These are phyloP conservation scores for Punctoribates punctum DNA, from an alignment of 2,888 invertebrate genomes.

Conservation along the genomic window DNA sequence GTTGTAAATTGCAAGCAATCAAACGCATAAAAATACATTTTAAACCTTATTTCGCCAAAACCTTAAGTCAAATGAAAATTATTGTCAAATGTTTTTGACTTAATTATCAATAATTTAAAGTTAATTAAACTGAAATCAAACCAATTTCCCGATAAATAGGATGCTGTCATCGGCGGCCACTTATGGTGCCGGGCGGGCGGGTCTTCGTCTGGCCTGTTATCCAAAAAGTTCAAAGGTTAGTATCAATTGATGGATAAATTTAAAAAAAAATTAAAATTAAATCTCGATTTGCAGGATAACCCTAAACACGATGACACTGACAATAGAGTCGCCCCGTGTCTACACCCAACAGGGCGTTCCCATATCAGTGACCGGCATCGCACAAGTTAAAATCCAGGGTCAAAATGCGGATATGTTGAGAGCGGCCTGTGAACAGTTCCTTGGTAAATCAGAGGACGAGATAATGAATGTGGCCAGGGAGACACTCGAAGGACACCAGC, in stretches of 20 bases:
- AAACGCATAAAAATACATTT: too few species aligned
- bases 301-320: constrained; percentile 93
- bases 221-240: constrained; percentile 58
- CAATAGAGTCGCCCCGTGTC: constrained; percentile 90
- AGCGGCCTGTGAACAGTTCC: constrained; percentile 88
- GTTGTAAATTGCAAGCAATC: too few species aligned
- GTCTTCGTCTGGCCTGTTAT: constrained; percentile 96
- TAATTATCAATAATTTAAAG: too few species aligned
- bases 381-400: constrained; percentile 75
- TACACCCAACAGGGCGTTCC: constrained; percentile 96
- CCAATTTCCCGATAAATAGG: constrained; percentile 60
- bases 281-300: constrained; percentile 67
- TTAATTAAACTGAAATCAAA: background rate
- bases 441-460: constrained; percentile 80
- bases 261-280: background rate
- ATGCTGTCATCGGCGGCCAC: constrained; percentile 89
- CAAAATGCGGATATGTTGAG: constrained; percentile 83
- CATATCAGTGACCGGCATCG: constrained; percentile 94
- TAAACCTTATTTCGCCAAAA: too few species aligned
- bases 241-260: background rate
- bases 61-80: too few species aligned
- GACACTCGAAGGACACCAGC: constrained; percentile 86
- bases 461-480: constrained; percentile 87
- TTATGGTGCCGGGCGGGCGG: constrained; percentile 89
- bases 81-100: too few species aligned